Conservation (phyloP, 2,113 vertebrate genomes). For the Embiotoca jacksoni region DNA sequence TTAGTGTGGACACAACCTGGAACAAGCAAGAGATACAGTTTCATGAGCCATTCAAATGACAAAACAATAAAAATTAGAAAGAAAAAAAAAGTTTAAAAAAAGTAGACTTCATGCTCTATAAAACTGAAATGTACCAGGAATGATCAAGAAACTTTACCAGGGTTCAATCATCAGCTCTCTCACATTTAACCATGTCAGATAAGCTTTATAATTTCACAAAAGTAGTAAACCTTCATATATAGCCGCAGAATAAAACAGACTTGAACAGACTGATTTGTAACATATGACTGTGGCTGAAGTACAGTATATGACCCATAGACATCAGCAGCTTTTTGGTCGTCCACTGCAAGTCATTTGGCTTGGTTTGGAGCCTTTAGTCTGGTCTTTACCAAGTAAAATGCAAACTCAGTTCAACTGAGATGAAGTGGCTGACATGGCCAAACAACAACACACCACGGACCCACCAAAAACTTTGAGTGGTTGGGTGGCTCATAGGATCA, state of each 20-base stretch:
- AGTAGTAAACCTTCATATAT: no score
- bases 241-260: no score
- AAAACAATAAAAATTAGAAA: neutral
- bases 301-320: neutral
- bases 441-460: no score
- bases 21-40: conserved; percentile 6
- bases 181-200: neutral
- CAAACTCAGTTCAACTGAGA: neutral
- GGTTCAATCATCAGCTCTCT: neutral
- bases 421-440: no score
- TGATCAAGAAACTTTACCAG: neutral
- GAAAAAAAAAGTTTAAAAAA: neutral
- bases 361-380: neutral
- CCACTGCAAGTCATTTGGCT: no score
- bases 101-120: neutral
- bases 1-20: conserved; percentile 67
- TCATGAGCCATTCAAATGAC: conserved; percentile 6
- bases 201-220: neutral
- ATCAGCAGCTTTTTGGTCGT: neutral
- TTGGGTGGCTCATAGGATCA: no score
- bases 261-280: no score
- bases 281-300: neutral
- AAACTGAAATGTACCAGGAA: neutral
- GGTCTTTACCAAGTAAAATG: no score
- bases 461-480: no score